These are phyloP conservation scores for Esperia sulphurella DNA, from an alignment of 2,888 invertebrate genomes.

Conservation along the genomic window DNA sequence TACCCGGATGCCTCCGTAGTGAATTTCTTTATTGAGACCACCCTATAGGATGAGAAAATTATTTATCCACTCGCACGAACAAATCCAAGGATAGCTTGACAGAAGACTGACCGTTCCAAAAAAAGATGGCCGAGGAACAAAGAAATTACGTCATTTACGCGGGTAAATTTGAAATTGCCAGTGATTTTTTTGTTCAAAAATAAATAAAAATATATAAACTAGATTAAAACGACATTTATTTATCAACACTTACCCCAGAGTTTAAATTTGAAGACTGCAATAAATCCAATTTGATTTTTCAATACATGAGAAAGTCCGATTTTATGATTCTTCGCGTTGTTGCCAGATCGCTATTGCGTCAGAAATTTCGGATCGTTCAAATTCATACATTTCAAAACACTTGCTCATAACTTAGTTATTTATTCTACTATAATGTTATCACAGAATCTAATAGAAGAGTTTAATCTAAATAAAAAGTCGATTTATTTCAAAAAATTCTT, in stretches of 20 bases:
- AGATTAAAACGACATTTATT: constrained; percentile 2
- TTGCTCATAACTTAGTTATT: constrained; percentile 51
- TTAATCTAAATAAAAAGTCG: constrained; percentile 4
- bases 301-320: constrained; percentile 54
- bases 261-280: constrained; percentile 38
- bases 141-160: constrained; percentile 66
- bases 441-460: constrained; percentile 18
- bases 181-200: constrained; percentile 26
- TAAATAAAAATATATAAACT: neutral
- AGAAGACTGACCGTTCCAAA: constrained; percentile 59
- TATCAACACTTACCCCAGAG: constrained; percentile 60
- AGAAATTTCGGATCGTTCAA: constrained; percentile 65
- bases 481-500: constrained; percentile 11
- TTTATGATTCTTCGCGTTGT: constrained; percentile 65
- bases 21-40: constrained; percentile 47
- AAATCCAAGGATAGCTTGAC: constrained; percentile 48
- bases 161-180: constrained; percentile 60
- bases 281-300: constrained; percentile 45
- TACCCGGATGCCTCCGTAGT: constrained; percentile 76
- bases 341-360: constrained; percentile 76
- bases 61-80: constrained; percentile 54
- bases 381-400: constrained; percentile 66
- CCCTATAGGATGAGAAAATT: constrained; percentile 47
- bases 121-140: constrained; percentile 54
- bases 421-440: constrained; percentile 24